phyloP scores from a whole-genome alignment of 1,140 invertebrate species.

The Drosophila triauraria region DNA sequence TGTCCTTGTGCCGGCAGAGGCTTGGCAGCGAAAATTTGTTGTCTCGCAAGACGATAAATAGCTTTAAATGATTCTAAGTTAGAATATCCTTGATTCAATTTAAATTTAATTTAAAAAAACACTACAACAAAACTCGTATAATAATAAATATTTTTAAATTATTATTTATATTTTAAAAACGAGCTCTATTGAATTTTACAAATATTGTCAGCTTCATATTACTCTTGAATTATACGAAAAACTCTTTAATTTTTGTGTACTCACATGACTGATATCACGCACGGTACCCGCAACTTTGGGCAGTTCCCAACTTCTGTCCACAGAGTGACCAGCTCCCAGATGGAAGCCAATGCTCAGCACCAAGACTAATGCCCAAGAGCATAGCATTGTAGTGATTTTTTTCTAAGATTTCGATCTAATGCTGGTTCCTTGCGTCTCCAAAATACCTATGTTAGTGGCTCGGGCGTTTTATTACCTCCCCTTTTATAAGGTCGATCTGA shows the following conservation, averaged over 20 bases:
- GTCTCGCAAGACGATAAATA: too few species aligned
- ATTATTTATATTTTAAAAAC: too few species aligned
- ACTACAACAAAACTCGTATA: too few species aligned
- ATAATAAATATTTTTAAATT: too few species aligned
- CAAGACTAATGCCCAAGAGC: constrained; percentile 56
- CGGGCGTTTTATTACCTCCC: neutral
- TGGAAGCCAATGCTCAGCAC: constrained; percentile 19
- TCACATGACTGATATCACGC: constrained; percentile 59
- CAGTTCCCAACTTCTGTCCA: constrained; percentile 23
- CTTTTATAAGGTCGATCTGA: constrained; percentile 34
- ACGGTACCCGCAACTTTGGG: constrained; percentile 28
- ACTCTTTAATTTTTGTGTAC: constrained; percentile 4
- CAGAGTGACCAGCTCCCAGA: constrained; percentile 1
- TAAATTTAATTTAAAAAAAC: too few species aligned
- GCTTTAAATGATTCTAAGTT: too few species aligned
- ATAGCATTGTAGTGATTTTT: constrained; percentile 36
- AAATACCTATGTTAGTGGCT: constrained; percentile 12
- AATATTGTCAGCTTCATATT: too few species aligned
- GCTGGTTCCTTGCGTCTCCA: constrained; percentile 7
- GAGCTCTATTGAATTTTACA: too few species aligned
- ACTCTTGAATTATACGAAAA: neutral
- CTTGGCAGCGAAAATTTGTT: too few species aligned
- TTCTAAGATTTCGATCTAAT: neutral
- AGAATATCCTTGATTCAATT: too few species aligned
- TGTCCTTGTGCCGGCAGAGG: too few species aligned